A percentile compares a stretch with the other conserved stretches of the same genome.
These are phyloP conservation scores for Heliconius hewitsoni DNA, from an alignment of 1,140 invertebrate species.

Conservation along the genomic window DNA sequence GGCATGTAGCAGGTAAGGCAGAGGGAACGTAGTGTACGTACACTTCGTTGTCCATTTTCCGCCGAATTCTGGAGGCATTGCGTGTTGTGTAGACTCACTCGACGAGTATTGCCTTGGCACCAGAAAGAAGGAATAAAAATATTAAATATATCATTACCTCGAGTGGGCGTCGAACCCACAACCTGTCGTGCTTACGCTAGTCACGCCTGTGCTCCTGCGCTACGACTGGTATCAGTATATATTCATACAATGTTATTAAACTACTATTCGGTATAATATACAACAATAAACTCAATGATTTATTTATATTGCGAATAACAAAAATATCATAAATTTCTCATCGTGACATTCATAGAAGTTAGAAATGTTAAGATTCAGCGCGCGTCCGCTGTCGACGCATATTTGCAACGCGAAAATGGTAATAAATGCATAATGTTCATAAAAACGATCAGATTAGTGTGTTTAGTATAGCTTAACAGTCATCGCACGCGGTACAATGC, in stretches of 20 bases:
- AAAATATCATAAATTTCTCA: constrained; percentile 18
- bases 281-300: constrained; percentile 3
- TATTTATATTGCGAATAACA: constrained; percentile 21
- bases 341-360: constrained; percentile 3
- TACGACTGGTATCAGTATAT: not conserved
- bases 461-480: constrained; percentile 27
- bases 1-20: too few relatives aligned
- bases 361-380: constrained; percentile 29
- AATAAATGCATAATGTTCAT: constrained; percentile 37
- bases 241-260: constrained; percentile 16
- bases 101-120: too few relatives aligned
- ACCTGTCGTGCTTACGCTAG: too few relatives aligned
- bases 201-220: too few relatives aligned
- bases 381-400: constrained; percentile 23
- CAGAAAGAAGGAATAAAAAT: too few relatives aligned
- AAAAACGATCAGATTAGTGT: constrained; percentile 32
- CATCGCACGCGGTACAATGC: constrained; percentile 23
- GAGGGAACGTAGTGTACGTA: too few relatives aligned
- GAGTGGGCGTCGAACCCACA: too few relatives aligned
- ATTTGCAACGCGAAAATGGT: constrained; percentile 37
- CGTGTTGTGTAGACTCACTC: too few relatives aligned
- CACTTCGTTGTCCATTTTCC: too few relatives aligned
- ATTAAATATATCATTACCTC: too few relatives aligned
- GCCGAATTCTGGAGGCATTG: too few relatives aligned
- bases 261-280: not conserved